Conservation (phyloP, 2,888 invertebrate genomes). For the Subacronicta megacephala region DNA sequence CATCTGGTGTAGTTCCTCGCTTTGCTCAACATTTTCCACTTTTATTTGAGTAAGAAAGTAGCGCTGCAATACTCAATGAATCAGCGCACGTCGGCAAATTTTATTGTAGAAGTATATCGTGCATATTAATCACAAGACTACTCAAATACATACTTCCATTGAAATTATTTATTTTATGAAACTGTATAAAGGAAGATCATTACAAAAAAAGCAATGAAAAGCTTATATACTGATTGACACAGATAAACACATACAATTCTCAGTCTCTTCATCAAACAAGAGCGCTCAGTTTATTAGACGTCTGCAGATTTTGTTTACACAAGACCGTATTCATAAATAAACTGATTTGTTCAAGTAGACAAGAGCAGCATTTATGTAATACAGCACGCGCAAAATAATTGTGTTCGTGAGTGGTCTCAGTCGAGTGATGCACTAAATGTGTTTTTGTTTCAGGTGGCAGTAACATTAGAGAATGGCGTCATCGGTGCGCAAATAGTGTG, state of each 20-base stretch:
- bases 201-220: slow-evolving; percentile 5
- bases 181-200: not conserved
- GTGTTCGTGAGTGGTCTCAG: slow-evolving; percentile 23
- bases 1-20: slow-evolving; percentile 45
- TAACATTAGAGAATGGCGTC: slow-evolving; percentile 78
- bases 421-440: slow-evolving; percentile 41
- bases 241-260: slow-evolving; percentile 22
- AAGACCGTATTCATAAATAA: slow-evolving; percentile 49
- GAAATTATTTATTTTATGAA: slow-evolving; percentile 9
- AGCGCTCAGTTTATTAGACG: slow-evolving; percentile 35
- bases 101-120: slow-evolving; percentile 19
- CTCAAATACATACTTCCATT: slow-evolving; percentile 6
- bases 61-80: slow-evolving; percentile 34
- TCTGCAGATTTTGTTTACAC: slow-evolving; percentile 48
- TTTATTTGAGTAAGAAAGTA: slow-evolving; percentile 46
- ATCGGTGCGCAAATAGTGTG: slow-evolving; percentile 78
- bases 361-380: slow-evolving; percentile 30
- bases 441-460: slow-evolving; percentile 79
- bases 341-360: slow-evolving; percentile 37
- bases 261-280: slow-evolving; percentile 21
- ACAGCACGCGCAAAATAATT: slow-evolving; percentile 42
- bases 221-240: slow-evolving; percentile 16
- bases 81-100: slow-evolving; percentile 19
- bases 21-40: slow-evolving; percentile 34
- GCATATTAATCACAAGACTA: slow-evolving; percentile 10